Base-by-base conservation (phyloP, 37 sponge, comb jelly and placozoan species). In the Beroe forskalii region DNA sequence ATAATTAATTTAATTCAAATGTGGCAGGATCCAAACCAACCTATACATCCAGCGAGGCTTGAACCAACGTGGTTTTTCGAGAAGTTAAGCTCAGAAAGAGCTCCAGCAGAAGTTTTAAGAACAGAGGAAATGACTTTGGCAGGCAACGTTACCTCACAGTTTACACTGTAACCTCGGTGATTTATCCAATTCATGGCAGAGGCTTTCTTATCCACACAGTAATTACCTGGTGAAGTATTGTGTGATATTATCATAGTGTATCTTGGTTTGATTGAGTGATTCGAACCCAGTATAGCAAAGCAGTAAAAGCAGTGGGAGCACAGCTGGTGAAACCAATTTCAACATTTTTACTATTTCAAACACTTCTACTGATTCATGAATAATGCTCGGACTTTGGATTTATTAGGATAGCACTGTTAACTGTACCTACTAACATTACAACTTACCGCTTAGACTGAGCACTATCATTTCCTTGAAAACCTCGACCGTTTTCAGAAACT, bases 151-250 rank as follows among this genome's bases (percentile, higher is more conserved):
- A 96, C 95, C 60, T 97, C 98, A 93, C 95, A 94, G 25, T 94
- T 95, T 1, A 97, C 95, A 62, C 93, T 95, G 91, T 97, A 96
- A 62, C 98, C 98, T 12, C 98, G 86, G 25, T 96, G 95, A 43
- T 95, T 95, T 12, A 97, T 91, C 98, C 98, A 97, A 93, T 97
- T 97, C 66, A 97, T 92, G 25, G 98, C 98, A 14, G 96, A 93
- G 30, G 98, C 94, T 89, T 97, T 97, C 93, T 97, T 97, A 41
- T 97, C 98, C 23, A 93, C 93, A 61, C 98, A 97, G 80, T 91
- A 94, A 92, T 97, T 97, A 72, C 75, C 75, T 72, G 39, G 9
- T n/a, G n/a, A n/a, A n/a, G n/a, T n/a, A n/a, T n/a, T n/a, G n/a
- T n/a, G n/a, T n/a, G n/a, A n/a, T n/a, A n/a, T n/a, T n/a, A n/a